A percentile compares a stretch with the other conserved stretches of the same genome.
These are phyloP conservation scores for Drosophila persimilis DNA, from an alignment of 1,140 invertebrate species.

Conservation along the genomic window DNA sequence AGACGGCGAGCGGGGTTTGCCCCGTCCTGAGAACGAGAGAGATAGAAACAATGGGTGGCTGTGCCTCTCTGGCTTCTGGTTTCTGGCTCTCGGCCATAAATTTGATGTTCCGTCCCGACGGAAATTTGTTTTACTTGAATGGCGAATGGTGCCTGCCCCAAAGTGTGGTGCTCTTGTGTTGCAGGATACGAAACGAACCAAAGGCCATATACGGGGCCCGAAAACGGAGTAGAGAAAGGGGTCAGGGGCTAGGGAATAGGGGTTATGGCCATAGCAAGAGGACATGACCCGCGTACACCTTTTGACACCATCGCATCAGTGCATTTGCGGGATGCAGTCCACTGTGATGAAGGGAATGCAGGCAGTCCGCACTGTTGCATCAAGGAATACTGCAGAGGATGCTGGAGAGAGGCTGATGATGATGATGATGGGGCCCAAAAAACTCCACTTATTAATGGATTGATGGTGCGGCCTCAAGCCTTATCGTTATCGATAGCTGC, in stretches of 20 bases:
- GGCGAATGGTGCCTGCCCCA: slow-evolving; percentile 36
- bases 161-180: slow-evolving; percentile 34
- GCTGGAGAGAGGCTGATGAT: slow-evolving; percentile 1
- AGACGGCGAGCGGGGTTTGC: too few species aligned
- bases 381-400: not conserved
- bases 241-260: not conserved
- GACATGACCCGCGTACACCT: slow-evolving; percentile 61
- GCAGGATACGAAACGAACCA: slow-evolving; percentile 43
- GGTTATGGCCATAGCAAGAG: slow-evolving; percentile 12
- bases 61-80: not conserved
- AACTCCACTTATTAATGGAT: slow-evolving; percentile 34
- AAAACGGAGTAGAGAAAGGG: slow-evolving; percentile 1
- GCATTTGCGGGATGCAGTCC: slow-evolving; percentile 34
- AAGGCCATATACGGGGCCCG: not conserved
- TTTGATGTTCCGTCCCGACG: slow-evolving; percentile 68
- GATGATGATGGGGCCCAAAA: slow-evolving; percentile 18
- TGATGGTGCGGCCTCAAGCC: slow-evolving; percentile 13
- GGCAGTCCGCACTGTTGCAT: too few species aligned
- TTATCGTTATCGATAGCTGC: slow-evolving; percentile 10
- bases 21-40: too few species aligned
- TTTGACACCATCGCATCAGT: slow-evolving; percentile 65
- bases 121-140: slow-evolving; percentile 78
- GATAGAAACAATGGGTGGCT: slow-evolving; percentile 11
- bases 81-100: slow-evolving; percentile 56
- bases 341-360: slow-evolving; percentile 30